A percentile compares a stretch with the other conserved stretches of the same genome.
Evolutionary conservation across 1,140 invertebrate species (phyloP).

Genomic region (Sitophilus oryzae): DNA sequence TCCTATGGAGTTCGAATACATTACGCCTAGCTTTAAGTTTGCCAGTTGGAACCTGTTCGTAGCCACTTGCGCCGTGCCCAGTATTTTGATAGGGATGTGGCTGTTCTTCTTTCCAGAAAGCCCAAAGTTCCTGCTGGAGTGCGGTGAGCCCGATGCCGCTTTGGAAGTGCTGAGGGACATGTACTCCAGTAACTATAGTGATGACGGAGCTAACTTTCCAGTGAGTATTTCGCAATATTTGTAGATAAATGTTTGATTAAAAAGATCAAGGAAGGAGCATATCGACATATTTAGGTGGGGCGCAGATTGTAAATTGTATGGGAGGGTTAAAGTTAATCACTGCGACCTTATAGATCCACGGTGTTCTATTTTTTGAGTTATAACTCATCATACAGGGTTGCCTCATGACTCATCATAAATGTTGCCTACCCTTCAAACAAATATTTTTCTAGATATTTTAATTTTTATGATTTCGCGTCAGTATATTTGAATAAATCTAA

Average conservation of each 20-base stretch:
- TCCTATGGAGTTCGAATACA: conserved; percentile 55
- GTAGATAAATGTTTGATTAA: neutral
- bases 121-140: conserved; percentile 75
- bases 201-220: conserved; percentile 58
- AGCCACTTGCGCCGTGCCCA: conserved; percentile 59
- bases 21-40: conserved; percentile 54
- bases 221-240: conserved; percentile 53
- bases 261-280: too few species aligned
- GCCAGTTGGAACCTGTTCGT: conserved; percentile 74
- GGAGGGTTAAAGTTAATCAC: too few species aligned
- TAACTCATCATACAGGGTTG: too few species aligned
- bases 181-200: conserved; percentile 63
- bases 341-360: too few species aligned
- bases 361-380: too few species aligned
- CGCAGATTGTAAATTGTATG: too few species aligned
- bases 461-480: too few species aligned
- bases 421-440: too few species aligned
- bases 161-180: conserved; percentile 62
- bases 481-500: too few species aligned
- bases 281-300: neutral
- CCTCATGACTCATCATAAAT: too few species aligned
- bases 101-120: conserved; percentile 77
- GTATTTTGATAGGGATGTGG: conserved; percentile 57
- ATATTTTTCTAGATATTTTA: too few species aligned
- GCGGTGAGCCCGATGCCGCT: conserved; percentile 66